Base-by-base conservation (phyloP, 1,140 invertebrate genomes). In the Atopsyche davidsoni region DNA sequence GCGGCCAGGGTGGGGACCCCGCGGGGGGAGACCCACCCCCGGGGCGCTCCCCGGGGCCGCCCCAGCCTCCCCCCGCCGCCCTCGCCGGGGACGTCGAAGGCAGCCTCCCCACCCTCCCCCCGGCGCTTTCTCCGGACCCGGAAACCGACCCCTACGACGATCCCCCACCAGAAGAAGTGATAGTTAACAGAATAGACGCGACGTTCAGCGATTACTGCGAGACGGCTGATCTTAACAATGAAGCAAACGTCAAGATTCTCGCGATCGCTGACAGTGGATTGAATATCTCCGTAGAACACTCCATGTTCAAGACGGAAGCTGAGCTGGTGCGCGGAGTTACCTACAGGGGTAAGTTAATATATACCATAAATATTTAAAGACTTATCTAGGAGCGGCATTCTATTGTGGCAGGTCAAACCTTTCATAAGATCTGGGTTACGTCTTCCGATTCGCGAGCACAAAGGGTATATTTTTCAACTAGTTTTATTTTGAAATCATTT, bases 41-140 rank as follows among this genome's bases (percentile, higher is more conserved):
- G 0, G 55, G 55, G 17, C 40, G 55, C n/a, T 57, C 55, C 9
- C 55, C 55, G 0, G 55, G 55, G 0, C 55, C 55, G 4, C 55
- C 55, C 40, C 16, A 18, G 21, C n/a, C 1, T 16, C 17, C n/a
- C 0, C 21, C 31, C 2, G 3, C 7, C 18, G 22, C 38, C 18
- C 16, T 3, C 2, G 9, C n/a, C 7, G 21, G 36, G 16, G 46
- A 14, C 23, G 42, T 25, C 13, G 34, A 32, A 16, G 19, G 14
- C 13, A 45, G 35, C 11, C 34, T 13, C 16, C 35, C 19, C 32
- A 43, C 32, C 35, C 28, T 25, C 18, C 7, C 28, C 2, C 16
- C 23, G 11, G 23, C 22, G 6, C n/a, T 40, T 21, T 23, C 28
- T 6, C 16, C 32, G 34, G 21, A 22, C 13, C 22, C 23, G 31